Conservation (phyloP, 1,140 invertebrate genomes). For the Saccostrea cuccullata region DNA sequence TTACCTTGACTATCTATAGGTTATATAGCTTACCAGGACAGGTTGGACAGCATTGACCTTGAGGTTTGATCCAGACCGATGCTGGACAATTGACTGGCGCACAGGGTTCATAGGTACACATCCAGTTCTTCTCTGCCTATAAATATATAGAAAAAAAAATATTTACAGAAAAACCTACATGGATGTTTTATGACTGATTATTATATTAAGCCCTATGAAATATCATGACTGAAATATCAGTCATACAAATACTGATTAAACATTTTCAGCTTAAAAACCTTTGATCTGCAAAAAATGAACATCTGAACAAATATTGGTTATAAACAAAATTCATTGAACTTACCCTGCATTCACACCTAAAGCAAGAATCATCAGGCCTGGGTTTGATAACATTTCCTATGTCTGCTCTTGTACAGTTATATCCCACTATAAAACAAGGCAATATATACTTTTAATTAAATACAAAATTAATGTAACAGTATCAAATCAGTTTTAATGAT, state of each 20-base stretch:
- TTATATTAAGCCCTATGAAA: too few relatives aligned
- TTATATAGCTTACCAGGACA: constrained; percentile 84
- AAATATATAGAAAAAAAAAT: background rate
- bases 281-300: too few relatives aligned
- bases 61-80: constrained; percentile 83
- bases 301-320: too few relatives aligned
- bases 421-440: constrained; percentile 62
- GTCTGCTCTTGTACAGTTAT: constrained; percentile 83
- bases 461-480: too few relatives aligned
- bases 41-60: constrained; percentile 90
- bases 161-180: background rate
- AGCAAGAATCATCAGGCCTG: constrained; percentile 88
- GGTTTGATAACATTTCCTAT: constrained; percentile 88
- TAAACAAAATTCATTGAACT: constrained; percentile 26
- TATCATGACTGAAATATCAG: too few relatives aligned
- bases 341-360: constrained; percentile 89
- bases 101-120: constrained; percentile 90
- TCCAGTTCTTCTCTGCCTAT: constrained; percentile 82
- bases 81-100: constrained; percentile 88
- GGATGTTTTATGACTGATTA: background rate
- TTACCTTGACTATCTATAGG: background rate
- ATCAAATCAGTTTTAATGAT: too few relatives aligned
- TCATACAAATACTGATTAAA: too few relatives aligned
- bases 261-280: too few relatives aligned
- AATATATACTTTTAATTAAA: background rate